phyloP scores from a whole-genome alignment of 2,888 invertebrate genomes.

The Zaprionus lineosus region DNA sequence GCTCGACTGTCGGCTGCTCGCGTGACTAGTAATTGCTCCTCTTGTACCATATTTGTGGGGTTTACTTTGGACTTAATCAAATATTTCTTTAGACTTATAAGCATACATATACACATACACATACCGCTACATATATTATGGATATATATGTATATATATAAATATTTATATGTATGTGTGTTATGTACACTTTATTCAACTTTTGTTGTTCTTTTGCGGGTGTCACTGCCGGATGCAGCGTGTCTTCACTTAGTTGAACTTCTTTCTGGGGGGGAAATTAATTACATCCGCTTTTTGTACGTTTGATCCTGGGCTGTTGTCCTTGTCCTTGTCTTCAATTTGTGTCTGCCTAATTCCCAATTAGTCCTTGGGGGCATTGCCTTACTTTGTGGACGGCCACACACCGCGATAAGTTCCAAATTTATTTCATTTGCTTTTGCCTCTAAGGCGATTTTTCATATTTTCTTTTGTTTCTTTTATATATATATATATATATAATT shows the following conservation, averaged over 20 bases:
- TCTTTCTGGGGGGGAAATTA: slow-evolving; percentile 51
- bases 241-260: slow-evolving; percentile 38
- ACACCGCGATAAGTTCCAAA: slow-evolving; percentile 13
- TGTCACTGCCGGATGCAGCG: slow-evolving; percentile 60
- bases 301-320: slow-evolving; percentile 47
- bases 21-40: slow-evolving; percentile 74
- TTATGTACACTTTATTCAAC: no score
- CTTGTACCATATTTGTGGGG: slow-evolving; percentile 52
- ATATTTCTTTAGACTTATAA: slow-evolving; percentile 45
- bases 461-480: no score
- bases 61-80: slow-evolving; percentile 66
- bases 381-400: not conserved
- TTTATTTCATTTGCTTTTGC: slow-evolving; percentile 25
- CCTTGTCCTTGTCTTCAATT: slow-evolving; percentile 45
- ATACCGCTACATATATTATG: not conserved
- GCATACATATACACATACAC: not conserved
- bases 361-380: slow-evolving; percentile 52
- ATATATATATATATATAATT: not conserved
- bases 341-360: slow-evolving; percentile 68
- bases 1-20: slow-evolving; percentile 54
- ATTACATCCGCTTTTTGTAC: slow-evolving; percentile 68
- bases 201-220: slow-evolving; percentile 5
- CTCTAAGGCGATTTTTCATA: not conserved
- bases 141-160: slow-evolving; percentile 1
- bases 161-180: no score